phyloP scores from a whole-genome alignment of 2,888 invertebrate species.

The Koerneria pararmatus region DNA sequence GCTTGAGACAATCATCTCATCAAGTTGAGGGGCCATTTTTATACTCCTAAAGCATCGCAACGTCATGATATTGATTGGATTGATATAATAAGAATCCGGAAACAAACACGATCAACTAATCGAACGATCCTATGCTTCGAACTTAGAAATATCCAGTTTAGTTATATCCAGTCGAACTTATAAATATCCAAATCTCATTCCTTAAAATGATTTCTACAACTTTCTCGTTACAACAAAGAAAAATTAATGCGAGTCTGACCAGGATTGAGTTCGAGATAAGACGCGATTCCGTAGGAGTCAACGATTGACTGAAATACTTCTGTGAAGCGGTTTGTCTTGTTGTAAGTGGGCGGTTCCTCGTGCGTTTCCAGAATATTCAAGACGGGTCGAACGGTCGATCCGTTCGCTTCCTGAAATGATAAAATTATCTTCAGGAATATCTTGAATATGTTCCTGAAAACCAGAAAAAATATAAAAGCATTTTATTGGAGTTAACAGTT shows the following conservation, averaged over 20 bases:
- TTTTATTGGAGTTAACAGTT: too few relatives aligned
- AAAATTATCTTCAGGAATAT: too few relatives aligned
- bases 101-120: too few relatives aligned
- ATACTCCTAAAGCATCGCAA: not conserved
- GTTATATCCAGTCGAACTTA: not conserved
- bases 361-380: slow-evolving; percentile 89
- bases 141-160: too few relatives aligned
- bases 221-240: slow-evolving; percentile 1
- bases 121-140: too few relatives aligned
- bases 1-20: not conserved
- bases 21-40: not conserved
- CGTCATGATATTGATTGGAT: not conserved
- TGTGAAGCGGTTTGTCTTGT: slow-evolving; percentile 93
- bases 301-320: slow-evolving; percentile 71
- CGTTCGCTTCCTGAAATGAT: slow-evolving; percentile 65
- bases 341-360: slow-evolving; percentile 86
- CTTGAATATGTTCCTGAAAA: too few relatives aligned
- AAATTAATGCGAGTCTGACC: slow-evolving; percentile 65
- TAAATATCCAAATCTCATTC: too few relatives aligned
- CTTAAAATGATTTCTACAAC: not conserved
- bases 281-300: slow-evolving; percentile 91
- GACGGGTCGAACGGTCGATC: slow-evolving; percentile 90
- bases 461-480: too few relatives aligned
- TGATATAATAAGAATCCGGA: not conserved
- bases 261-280: slow-evolving; percentile 93